Evolutionary conservation across 2,888 invertebrate genomes (phyloP).

Genomic region (Drosophila imparisetae): DNA sequence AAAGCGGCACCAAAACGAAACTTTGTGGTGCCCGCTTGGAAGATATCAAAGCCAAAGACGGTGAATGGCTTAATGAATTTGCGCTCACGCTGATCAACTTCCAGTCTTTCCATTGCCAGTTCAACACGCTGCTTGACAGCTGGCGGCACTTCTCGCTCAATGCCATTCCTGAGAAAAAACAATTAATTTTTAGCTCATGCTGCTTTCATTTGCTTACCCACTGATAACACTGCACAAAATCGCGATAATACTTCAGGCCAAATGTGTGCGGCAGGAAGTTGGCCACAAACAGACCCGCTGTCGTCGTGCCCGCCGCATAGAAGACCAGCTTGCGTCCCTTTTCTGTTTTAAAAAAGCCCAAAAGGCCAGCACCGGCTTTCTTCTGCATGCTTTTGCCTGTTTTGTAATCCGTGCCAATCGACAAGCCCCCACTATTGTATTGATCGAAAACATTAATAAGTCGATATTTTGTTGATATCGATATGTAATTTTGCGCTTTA

Average conservation of each 20-base stretch:
- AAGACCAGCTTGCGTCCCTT: slow-evolving; percentile 86
- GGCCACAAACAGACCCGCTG: slow-evolving; percentile 84
- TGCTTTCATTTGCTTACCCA: slow-evolving; percentile 73
- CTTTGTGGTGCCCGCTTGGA: slow-evolving; percentile 87
- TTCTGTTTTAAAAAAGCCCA: slow-evolving; percentile 83
- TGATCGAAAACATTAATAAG: not conserved
- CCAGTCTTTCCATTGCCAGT: slow-evolving; percentile 87
- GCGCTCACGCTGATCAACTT: slow-evolving; percentile 85
- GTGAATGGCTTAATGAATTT: slow-evolving; percentile 88
- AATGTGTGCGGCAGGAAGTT: slow-evolving; percentile 88
- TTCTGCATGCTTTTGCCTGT: slow-evolving; percentile 49
- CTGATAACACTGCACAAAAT: slow-evolving; percentile 88
- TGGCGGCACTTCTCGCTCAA: slow-evolving; percentile 86
- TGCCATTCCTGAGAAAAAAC: slow-evolving; percentile 86
- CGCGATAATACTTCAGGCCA: slow-evolving; percentile 87
- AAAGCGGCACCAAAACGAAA: slow-evolving; percentile 88
- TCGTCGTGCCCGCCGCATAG: slow-evolving; percentile 84
- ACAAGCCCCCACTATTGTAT: slow-evolving; percentile 20
- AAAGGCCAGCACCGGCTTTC: slow-evolving; percentile 54
- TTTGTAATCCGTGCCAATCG: slow-evolving; percentile 46
- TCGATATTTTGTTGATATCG: slow-evolving; percentile 9
- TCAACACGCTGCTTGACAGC: slow-evolving; percentile 86
- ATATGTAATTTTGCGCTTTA: not conserved
- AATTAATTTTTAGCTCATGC: slow-evolving; percentile 34
- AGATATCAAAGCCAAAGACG: slow-evolving; percentile 90